Conservation (phyloP, 2,888 invertebrate genomes). For the Clitarchus hookeri region DNA sequence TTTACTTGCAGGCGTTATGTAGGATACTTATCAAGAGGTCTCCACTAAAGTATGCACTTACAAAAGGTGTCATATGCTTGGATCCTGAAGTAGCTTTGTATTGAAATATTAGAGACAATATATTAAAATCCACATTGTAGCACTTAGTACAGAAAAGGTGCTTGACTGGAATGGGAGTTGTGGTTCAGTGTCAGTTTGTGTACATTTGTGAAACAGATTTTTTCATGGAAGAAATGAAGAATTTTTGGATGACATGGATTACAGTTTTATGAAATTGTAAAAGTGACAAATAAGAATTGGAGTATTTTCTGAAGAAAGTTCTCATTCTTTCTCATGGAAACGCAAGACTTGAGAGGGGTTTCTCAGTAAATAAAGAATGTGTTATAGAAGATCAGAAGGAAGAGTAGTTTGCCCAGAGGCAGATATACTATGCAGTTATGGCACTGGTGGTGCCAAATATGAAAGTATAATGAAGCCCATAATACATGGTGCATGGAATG, state of each 20-base stretch:
- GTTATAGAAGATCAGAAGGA: not conserved
- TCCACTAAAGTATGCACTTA: not conserved
- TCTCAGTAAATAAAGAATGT: not conserved
- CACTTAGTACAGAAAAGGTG: not conserved
- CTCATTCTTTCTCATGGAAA: not conserved
- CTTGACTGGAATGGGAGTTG: not conserved
- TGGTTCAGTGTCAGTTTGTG: not conserved
- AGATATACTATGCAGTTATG: not conserved
- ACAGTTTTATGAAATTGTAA: not conserved
- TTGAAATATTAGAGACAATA: not conserved
- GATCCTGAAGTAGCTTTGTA: not conserved
- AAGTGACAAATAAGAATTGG: not conserved
- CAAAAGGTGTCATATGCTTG: not conserved
- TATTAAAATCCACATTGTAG: not conserved
- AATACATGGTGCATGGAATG: not conserved
- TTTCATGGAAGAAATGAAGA: not conserved
- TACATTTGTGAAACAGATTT: not conserved
- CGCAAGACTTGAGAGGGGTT: not conserved
- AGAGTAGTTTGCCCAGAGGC: not conserved
- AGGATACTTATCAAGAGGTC: not conserved
- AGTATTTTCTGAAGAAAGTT: not conserved
- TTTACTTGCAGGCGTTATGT: not conserved
- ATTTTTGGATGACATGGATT: not conserved
- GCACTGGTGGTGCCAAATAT: not conserved
- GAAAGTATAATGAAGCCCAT: not conserved